Conservation (phyloP, 2,888 invertebrate genomes). For the Drosophila subquinaria region DNA sequence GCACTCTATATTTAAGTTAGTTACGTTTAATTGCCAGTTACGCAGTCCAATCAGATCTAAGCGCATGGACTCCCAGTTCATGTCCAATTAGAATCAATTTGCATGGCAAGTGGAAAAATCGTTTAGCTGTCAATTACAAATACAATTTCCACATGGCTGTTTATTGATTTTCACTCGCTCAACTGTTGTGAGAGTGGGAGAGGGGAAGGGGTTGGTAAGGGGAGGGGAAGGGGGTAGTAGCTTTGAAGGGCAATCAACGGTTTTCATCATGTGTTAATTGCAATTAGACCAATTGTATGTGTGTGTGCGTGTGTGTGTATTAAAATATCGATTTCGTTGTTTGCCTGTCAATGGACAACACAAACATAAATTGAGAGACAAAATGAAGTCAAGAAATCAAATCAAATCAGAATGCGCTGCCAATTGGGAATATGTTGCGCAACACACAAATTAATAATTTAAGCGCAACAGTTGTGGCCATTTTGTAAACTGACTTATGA, state of each 20-base stretch:
- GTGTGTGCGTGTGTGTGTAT: constrained; percentile 6
- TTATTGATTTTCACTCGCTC: constrained; percentile 71
- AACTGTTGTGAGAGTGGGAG: constrained; percentile 22
- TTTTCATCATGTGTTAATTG: constrained; percentile 76
- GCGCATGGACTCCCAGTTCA: background rate
- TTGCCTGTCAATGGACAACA: constrained; percentile 43
- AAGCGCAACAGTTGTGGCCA: constrained; percentile 69
- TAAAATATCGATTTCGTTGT: constrained; percentile 33
- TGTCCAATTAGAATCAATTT: constrained; percentile 47
- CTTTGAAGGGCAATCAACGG: constrained; percentile 49
- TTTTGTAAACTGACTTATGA: constrained; percentile 70
- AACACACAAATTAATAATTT: constrained; percentile 74
- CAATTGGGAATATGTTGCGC: constrained; percentile 43
- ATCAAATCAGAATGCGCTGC: constrained; percentile 30
- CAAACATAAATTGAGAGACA: constrained; percentile 64
- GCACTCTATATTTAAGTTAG: constrained; percentile 33
- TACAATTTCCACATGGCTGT: constrained; percentile 67
- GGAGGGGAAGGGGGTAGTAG: background rate
- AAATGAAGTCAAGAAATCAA: constrained; percentile 46
- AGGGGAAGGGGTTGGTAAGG: constrained; percentile 6
- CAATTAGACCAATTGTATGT: constrained; percentile 62
- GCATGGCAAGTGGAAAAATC: constrained; percentile 70
- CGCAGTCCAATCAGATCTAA: constrained; percentile 40
- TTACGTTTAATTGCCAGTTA: constrained; percentile 57
- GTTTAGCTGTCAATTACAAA: constrained; percentile 79